Percentiles rank a stretch among this genome's conserved stretches.
These are phyloP conservation scores for Plecotus auritus DNA, from an alignment of 2,113 vertebrate genomes.

Conservation along the genomic window DNA sequence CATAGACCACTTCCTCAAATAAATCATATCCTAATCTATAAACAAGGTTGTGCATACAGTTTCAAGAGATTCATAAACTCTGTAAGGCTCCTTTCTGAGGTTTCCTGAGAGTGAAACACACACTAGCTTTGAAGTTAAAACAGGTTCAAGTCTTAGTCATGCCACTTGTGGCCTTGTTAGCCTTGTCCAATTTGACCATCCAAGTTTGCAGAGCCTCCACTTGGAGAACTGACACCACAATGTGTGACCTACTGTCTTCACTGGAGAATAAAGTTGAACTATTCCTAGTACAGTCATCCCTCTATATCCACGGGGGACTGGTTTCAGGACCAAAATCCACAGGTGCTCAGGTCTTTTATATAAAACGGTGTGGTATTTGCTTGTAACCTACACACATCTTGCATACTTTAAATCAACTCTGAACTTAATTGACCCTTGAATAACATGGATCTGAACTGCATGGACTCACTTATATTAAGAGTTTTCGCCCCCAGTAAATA, in stretches of 20 bases:
- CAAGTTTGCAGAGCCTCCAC: neutral
- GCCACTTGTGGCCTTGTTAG: neutral
- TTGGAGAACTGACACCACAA: neutral
- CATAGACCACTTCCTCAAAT: neutral
- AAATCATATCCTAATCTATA: neutral
- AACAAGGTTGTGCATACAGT: neutral
- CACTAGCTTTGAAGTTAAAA: neutral
- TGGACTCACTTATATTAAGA: neutral
- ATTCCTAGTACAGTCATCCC: neutral
- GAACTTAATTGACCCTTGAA: neutral
- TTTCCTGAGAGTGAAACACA: neutral
- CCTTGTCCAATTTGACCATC: neutral
- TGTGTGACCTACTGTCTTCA: neutral
- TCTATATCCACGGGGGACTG: neutral
- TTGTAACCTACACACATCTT: neutral
- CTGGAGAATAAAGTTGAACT: neutral
- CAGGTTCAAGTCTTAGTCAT: neutral
- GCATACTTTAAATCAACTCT: neutral
- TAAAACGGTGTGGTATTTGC: neutral
- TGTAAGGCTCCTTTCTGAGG: neutral
- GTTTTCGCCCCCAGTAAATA: neutral
- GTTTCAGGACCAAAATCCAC: neutral
- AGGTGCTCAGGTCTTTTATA: neutral
- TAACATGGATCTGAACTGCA: neutral
- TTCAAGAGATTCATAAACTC: neutral